phyloP scores from a whole-genome alignment of 2,888 invertebrate genomes.

The Ernsta delagoae region DNA sequence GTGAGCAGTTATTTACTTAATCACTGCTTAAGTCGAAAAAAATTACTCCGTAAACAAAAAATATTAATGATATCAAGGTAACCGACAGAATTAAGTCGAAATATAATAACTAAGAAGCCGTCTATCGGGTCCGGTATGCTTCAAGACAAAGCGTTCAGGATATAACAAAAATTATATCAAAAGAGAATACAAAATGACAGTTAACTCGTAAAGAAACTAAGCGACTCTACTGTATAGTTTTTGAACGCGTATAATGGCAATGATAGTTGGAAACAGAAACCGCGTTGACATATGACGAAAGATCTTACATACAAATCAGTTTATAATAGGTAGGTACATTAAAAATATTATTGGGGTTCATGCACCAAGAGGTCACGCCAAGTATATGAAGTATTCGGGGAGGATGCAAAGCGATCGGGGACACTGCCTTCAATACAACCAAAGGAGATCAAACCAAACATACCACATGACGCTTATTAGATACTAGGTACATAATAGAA shows the following conservation, averaged over 20 bases:
- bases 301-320: constrained; percentile 48
- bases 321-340: constrained; percentile 52
- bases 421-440: constrained; percentile 79
- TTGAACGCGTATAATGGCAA: constrained; percentile 58
- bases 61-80: constrained; percentile 53
- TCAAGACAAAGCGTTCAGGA: constrained; percentile 71
- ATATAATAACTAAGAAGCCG: constrained; percentile 63
- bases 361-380: constrained; percentile 86
- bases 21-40: constrained; percentile 38
- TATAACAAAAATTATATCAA: constrained; percentile 55
- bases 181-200: constrained; percentile 46
- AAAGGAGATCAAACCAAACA: constrained; percentile 75
- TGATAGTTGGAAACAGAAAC: constrained; percentile 55
- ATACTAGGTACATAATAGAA: constrained; percentile 67
- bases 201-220: constrained; percentile 66
- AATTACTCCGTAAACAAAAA: constrained; percentile 55
- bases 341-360: constrained; percentile 69
- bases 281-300: constrained; percentile 52
- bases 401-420: constrained; percentile 85
- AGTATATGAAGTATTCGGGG: constrained; percentile 74
- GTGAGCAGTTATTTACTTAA: constrained; percentile 46
- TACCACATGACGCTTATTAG: constrained; percentile 65
- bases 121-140: constrained; percentile 70
- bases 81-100: constrained; percentile 54
- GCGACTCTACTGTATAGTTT: constrained; percentile 66